Evolutionary conservation across 2,888 invertebrate species (phyloP).

Genomic region (Dolomedes plantarius): DNA sequence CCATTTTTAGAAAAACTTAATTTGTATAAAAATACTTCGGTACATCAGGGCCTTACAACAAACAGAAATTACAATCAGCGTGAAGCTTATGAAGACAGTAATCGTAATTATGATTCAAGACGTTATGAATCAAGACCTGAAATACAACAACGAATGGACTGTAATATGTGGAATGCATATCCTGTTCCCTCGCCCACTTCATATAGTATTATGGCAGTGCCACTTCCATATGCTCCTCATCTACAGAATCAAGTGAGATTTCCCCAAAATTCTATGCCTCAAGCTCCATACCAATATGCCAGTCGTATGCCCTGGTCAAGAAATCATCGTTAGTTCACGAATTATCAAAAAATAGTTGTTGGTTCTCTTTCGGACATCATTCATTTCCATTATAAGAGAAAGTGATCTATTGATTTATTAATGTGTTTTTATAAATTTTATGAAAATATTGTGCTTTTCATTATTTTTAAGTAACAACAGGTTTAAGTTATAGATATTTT

Average conservation of each 20-base stretch:
- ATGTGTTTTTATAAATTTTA: no score
- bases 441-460: no score
- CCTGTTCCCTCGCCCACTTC: not conserved
- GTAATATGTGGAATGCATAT: not conserved
- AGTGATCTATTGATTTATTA: no score
- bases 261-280: not conserved
- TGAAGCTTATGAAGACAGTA: not conserved
- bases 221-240: not conserved
- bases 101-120: conserved; percentile 29
- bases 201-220: not conserved
- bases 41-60: not conserved
- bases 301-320: not conserved
- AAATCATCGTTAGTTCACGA: not conserved
- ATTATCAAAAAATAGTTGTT: no score
- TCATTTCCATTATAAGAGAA: no score
- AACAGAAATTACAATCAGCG: conserved; percentile 1
- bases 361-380: no score
- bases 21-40: not conserved
- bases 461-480: no score
- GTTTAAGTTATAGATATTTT: no score
- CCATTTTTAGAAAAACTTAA: conserved; percentile 53
- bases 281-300: not conserved
- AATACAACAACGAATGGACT: not conserved
- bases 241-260: not conserved
- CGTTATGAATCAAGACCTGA: conserved; percentile 40